These are phyloP conservation scores for Euborellia annulipes DNA, from an alignment of 1,140 invertebrate species.

Conservation along the genomic window DNA sequence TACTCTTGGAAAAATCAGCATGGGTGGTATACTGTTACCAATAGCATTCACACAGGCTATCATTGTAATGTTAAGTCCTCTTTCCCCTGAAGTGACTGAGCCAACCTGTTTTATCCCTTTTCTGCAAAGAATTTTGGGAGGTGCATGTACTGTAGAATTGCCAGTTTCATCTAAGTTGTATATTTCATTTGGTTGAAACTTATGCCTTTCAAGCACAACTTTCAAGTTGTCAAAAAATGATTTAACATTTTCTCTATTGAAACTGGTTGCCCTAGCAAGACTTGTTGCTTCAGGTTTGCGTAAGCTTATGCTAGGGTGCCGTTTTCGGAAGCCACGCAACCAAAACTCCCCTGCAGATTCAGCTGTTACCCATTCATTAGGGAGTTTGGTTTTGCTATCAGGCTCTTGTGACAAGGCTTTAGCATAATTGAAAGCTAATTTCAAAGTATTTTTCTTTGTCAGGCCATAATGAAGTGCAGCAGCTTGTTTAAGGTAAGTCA, in stretches of 20 bases:
- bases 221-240: conserved; percentile 25
- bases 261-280: conserved; percentile 24
- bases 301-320: conserved; percentile 23
- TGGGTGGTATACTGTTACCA: conserved; percentile 22
- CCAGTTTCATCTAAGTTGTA: conserved; percentile 24
- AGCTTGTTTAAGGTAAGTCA: too few species aligned
- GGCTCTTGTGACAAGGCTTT: too few species aligned
- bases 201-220: conserved; percentile 9
- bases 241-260: conserved; percentile 28
- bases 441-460: too few species aligned
- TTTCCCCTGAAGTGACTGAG: conserved; percentile 19
- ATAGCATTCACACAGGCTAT: conserved; percentile 20
- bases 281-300: conserved; percentile 27
- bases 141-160: conserved; percentile 23
- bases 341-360: conserved; percentile 20
- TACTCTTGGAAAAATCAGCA: conserved; percentile 25
- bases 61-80: conserved; percentile 20
- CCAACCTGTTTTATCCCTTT: conserved; percentile 23
- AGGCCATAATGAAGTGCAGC: too few species aligned
- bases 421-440: too few species aligned
- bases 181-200: conserved; percentile 13
- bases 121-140: conserved; percentile 19
- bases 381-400: too few species aligned
- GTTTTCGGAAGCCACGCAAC: conserved; percentile 23
- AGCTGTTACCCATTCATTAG: too few species aligned